Base-by-base conservation (phyloP, 2,113 vertebrate species). In the Aythya baeri region DNA sequence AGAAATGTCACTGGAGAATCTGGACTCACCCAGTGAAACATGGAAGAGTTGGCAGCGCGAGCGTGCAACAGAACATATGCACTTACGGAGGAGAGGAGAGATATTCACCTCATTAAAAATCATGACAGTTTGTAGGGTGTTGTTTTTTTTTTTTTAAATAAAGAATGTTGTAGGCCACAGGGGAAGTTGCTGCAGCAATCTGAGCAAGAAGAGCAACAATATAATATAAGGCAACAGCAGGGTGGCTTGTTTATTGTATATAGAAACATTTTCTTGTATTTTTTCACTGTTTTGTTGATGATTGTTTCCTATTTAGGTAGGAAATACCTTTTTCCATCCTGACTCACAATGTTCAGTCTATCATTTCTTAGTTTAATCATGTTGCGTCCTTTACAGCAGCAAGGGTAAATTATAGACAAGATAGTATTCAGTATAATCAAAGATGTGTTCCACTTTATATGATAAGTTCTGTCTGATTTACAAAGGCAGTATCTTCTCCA, bases 311-410 rank as follows among this genome's bases (percentile, higher is more conserved):
- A 74, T 83, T 89, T 93, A 88, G 65, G 36, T 67, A 59, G 32
- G n/a, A 88, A 88, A 85, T 86, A 72, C 52, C 34, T 78, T 88
- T 88, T 87, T 68, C 78, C 27, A 68, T 57, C 54, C 74, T 78
- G 57, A 78, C 50, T n/a, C 44, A 63, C 66, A 78, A 61, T 65
- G 36, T 67, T 95, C 62, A 70, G 43, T 49, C 83, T 92, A 59
- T 91, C n/a, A 66, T 96, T 91, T 95, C 83, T 90, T 80, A 91
- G 63, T 36, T 91, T 96, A 93, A 94, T 85, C 83, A 73, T 66
- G 63, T 90, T 91, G 74, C 6, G 3, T 80, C 90, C 93, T 89
- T 91, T 79, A 76, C 31, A 89, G 83, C 91, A 85, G 62, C 52
- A 83, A 88, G 67, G 84, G 71, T 93, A 96, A 91, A 88, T 96